These are phyloP conservation scores for Drosophila tropicalis DNA, from an alignment of 1,140 invertebrate species.

Conservation along the genomic window DNA sequence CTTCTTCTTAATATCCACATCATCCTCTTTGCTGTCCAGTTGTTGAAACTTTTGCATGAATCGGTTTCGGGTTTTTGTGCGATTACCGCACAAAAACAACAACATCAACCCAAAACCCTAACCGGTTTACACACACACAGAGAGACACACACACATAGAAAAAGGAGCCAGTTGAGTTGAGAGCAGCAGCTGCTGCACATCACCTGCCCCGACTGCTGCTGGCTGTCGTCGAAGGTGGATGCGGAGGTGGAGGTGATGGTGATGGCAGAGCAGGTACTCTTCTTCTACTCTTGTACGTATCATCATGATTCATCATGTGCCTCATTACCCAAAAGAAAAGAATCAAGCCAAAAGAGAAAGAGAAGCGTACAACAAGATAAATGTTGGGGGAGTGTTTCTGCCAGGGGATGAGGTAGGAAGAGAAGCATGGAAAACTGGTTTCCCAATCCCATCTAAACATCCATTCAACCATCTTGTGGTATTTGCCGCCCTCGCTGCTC, in stretches of 20 bases:
- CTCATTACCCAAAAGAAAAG: constrained; percentile 44
- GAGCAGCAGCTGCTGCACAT: constrained; percentile 45
- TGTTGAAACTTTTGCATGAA: constrained; percentile 24
- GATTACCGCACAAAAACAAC: constrained; percentile 16
- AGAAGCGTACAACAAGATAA: background rate
- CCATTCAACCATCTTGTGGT: constrained; percentile 14
- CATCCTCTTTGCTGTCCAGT: constrained; percentile 12
- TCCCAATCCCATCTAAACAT: constrained; percentile 10
- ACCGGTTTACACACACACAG: constrained; percentile 27
- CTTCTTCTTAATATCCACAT: constrained; percentile 2
- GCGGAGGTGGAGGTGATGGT: background rate
- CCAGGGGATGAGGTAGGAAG: constrained; percentile 2
- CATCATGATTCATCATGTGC: constrained; percentile 60
- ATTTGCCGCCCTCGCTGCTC: constrained; percentile 38
- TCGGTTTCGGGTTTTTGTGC: constrained; percentile 33
- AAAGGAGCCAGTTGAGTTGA: constrained; percentile 27
- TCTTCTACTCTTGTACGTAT: constrained; percentile 5
- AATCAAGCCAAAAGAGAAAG: background rate
- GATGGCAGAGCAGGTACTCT: constrained; percentile 32
- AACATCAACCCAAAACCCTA: constrained; percentile 14
- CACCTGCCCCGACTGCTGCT: constrained; percentile 27
- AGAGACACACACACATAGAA: constrained; percentile 22
- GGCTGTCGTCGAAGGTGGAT: background rate
- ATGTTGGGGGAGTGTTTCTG: constrained; percentile 13
- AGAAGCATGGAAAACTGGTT: constrained; percentile 31